A percentile compares a stretch with the other conserved stretches of the same genome.
These are phyloP conservation scores for Solea solea DNA, from an alignment of 2,113 vertebrate genomes.

Conservation along the genomic window DNA sequence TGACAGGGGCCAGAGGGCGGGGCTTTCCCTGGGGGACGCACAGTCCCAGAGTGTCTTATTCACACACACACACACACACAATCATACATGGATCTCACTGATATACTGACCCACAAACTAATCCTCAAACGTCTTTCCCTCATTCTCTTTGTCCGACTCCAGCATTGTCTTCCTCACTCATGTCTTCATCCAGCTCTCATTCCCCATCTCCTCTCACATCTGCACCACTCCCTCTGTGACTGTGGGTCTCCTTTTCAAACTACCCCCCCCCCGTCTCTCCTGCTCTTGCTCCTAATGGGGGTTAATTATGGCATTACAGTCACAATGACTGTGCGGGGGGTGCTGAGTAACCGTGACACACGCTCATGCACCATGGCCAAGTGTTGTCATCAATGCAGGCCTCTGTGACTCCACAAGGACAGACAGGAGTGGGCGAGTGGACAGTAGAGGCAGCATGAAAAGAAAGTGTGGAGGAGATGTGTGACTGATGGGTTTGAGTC, in stretches of 20 bases:
- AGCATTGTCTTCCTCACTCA: constrained; percentile 12
- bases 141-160: constrained; percentile 14
- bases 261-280: constrained; percentile 13
- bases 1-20: constrained; percentile 24
- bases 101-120: constrained; percentile 20
- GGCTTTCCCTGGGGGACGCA: constrained; percentile 40
- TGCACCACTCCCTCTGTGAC: background rate
- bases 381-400: constrained; percentile 54
- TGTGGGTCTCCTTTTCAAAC: constrained; percentile 7
- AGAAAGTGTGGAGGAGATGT: too few species aligned
- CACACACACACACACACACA: constrained; percentile 1
- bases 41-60: constrained; percentile 14
- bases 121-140: constrained; percentile 6
- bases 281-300: constrained; percentile 43
- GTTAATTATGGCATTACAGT: constrained; percentile 66
- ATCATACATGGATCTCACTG: background rate
- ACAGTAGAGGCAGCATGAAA: background rate
- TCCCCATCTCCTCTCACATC: constrained; percentile 19
- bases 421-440: background rate
- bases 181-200: constrained; percentile 14
- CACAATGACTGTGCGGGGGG: constrained; percentile 54
- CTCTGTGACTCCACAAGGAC: constrained; percentile 53
- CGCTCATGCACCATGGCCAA: constrained; percentile 45
- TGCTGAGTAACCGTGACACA: constrained; percentile 59
- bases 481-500: too few species aligned